Base-by-base conservation (phyloP, 2,888 invertebrate species). In the Dicyrtoma fusca region DNA sequence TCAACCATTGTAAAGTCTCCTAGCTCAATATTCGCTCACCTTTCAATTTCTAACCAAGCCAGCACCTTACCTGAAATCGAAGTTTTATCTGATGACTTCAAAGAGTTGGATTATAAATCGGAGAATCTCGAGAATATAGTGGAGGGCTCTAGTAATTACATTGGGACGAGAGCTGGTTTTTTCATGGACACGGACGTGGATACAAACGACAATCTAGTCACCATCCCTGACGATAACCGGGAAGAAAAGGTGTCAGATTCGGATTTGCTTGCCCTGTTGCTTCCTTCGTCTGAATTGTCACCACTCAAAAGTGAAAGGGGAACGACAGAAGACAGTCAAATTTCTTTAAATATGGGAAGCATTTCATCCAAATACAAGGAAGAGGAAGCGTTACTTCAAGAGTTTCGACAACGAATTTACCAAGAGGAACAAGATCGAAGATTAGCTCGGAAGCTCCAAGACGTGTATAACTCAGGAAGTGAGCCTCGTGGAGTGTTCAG, bases 361-460 rank as follows among this genome's bases (percentile, higher is more conserved):
- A 11, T 25, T 23, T 8, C 23, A 3, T 23, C 3, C 1, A 21
- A 3, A 14, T 21, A 51, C 11, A n/a, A 2, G 4, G 34, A 68
- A 19, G 44, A 42, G 17, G 55, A 68, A 42, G 17, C 19, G 1
- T 3, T 68, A 3, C 26, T n/a, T 26, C 19, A 23, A 42, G 21
- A 63, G 4, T 34, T 10, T 8, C 2, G 44, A 19, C 2, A 5
- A 3, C 26, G 44, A 34, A 8, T 21, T 1, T 10, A n/a, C 11
- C 69, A 69, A 25, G 57, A 59, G 14, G 59, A 59, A 23, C 45
- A 57, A 47, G 69, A 69, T 17, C 14, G 44, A 17, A 69, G 59
- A 45, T 10, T 69, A 10, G 69, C 69, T 14, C 0, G n/a, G 5
- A 1, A 44, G 42, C 57, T 69, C 19, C 57, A 57, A 42, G 23